Evolutionary conservation across 2,888 invertebrate genomes (phyloP), one percentile per base, ranked within the genome.

Genomic region (Drosophila longiperda): DNA sequence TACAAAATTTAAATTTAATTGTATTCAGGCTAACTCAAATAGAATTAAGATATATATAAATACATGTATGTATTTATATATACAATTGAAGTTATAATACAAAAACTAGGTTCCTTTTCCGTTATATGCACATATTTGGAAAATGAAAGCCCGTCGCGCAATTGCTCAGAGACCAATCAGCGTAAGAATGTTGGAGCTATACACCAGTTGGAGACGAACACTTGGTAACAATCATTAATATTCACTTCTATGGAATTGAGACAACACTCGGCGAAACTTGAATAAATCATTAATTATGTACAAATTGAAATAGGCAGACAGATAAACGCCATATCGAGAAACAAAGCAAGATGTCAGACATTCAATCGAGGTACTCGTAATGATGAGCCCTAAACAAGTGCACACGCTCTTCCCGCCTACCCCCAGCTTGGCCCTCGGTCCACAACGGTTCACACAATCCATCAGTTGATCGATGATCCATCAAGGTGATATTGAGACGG

Each of bases 261-360:
- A 83, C 81, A 83, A 76, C 81, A 80, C 69, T 77, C 75, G 71
- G 67, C 64, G 63, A 78, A 78, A 75, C 71, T 76, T 73, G 73
- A 73, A 85, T 88, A 82, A 77, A 83, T 80, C 87, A 91, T 89
- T 90, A 88, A 89, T 90, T 83, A 87, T 68, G 48, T 65, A 73
- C 80, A 76, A 82, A 73, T 77, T 76, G 82, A 75, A 78, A 76
- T 73, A 57, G 80, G 75, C 62, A 68, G 63, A 75, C 60, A 65
- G 63, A 59, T 60, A 60, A 74, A 74, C 59, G 58, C 52, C 61
- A 67, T 54, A 72, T 58, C 62, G 61, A 72, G 69, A 73, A 66
- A 82, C 75, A 80, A 83, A 90, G 73, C 79, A 89, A 90, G 86
- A 90, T 88, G 89, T 90, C 90, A 86, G 78, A 88, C 78, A 88